These are phyloP conservation scores for Hymenopus coronatus DNA, from an alignment of 2,888 invertebrate species.

Conservation along the genomic window DNA sequence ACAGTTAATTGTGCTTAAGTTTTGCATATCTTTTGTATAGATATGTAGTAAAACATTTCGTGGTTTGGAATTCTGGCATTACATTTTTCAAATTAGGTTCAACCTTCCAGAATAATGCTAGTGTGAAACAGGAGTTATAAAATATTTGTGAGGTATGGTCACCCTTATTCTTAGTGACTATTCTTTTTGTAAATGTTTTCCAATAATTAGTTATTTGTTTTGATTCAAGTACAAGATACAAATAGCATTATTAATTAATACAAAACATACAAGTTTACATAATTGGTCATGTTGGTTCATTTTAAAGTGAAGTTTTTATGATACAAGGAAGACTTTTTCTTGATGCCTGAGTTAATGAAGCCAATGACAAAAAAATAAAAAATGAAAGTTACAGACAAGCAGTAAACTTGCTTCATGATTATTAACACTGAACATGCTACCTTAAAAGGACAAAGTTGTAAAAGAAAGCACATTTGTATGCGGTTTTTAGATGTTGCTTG, in stretches of 20 bases:
- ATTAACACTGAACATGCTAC: not conserved
- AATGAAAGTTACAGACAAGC: not conserved
- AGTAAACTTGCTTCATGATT: not conserved
- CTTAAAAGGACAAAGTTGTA: not conserved
- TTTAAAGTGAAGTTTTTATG: not conserved
- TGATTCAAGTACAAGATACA: not conserved
- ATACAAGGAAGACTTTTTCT: not conserved
- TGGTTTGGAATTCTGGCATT: too few species aligned
- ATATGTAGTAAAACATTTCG: too few species aligned
- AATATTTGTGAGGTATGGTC: too few species aligned
- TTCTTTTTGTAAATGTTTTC: too few species aligned
- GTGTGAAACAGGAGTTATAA: too few species aligned
- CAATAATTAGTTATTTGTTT: too few species aligned
- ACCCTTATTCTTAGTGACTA: too few species aligned
- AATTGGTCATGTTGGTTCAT: not conserved
- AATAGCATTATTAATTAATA: not conserved
- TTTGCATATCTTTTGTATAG: too few species aligned
- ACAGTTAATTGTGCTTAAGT: too few species aligned
- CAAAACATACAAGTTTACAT: not conserved
- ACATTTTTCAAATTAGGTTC: too few species aligned
- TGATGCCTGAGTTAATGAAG: not conserved
- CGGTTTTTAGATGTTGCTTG: not conserved
- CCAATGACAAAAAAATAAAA: not conserved
- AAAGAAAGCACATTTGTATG: not conserved
- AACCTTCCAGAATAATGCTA: too few species aligned